Evolutionary conservation across 2,888 invertebrate genomes (phyloP), one percentile per base, ranked within the genome.

Genomic region (Drosophila prolongata): DNA sequence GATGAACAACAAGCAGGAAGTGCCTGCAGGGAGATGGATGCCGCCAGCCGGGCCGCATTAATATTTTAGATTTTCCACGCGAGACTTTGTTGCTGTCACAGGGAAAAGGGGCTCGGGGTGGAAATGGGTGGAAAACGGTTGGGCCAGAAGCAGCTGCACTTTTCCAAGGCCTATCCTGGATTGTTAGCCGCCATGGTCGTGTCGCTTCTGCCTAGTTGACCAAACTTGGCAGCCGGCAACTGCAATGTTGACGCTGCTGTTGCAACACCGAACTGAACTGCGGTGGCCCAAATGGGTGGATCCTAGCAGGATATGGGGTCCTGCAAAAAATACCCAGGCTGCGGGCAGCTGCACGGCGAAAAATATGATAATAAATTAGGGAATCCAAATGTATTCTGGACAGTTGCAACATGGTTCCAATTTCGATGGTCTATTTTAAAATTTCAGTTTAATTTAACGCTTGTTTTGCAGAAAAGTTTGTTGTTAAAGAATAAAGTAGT

Each of bases 241-340:
- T 85, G 87, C 79, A 79, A 64, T 66, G 87, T 86, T 85, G 81
- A 78, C 79, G 81, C 85, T 74, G 86, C 81, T 87, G 87, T 87
- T 81, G 79, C 83, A 59, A 35, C n/a, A 34, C 35, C 24, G 30
- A 30, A 30, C 30, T 9, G 6, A 30, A 50, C 35, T 64, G 65
- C 37, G 43, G 44, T 52, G 50, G 55, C 24, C 16, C 14, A 47
- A 70, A 54, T 47, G n/a, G 27, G 35, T 11, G 35, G 34, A 34
- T 47, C 35, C 35, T 34, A 13, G 34, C 49, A 6, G 49, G 35
- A 49, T 49, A 16, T 42, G 30, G 50, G 56, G 46, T 58, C 58
- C 65, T 49, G 62, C 55, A 69, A 80, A 75, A 71, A 35, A 67
- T 67, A 62, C 42, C 49, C 66, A 66, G 53, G 65, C 77, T 75